Base-by-base conservation (phyloP, 1,140 invertebrate genomes). In the Lethrus apterus region DNA sequence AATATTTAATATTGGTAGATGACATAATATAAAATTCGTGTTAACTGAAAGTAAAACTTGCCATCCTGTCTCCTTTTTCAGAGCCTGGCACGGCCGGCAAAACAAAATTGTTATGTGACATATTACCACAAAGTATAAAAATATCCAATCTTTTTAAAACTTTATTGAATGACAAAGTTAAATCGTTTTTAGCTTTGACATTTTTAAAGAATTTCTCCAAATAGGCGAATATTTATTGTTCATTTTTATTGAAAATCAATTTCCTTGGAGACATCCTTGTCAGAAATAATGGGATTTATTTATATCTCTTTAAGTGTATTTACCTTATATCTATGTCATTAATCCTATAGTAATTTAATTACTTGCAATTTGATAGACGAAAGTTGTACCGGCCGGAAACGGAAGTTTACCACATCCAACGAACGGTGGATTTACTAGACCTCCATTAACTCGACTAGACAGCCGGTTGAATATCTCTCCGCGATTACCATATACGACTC, bases 391-490 rank as follows among this genome's bases (percentile, higher is more conserved):
- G 41, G 24, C 24, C 19, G 29, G 38, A 19, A 34, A 30, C 10
- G 18, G 31, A 24, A 10, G 13, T 31, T 20, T 35, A 21, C 36
- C 20, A 30, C 30, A 50, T 44, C 42, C 35, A 11, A 26, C 36
- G 46, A 20, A 31, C 41, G 10, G 11, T 40, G n/a, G n/a, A n/a
- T n/a, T n/a, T n/a, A n/a, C 40, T 24, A 45, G 55, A 43, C 56
- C 58, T 11, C 59, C 53, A 7, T 19, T 64, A 20, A 38, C 23
- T 17, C 48, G 62, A 31, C 36, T 55, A 10, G 62, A 64, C 36
- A 64, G 62, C 41, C 45, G 57, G 31, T 46, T 19, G 23, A 55
- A 54, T 32, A 50, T 63, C 13, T 24, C 13, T 15, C 52, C 48
- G 24, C 54, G 58, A 10, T 57, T 54, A 29, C 51, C 51, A 7